A percentile compares a stretch with the other conserved stretches of the same genome.
Conservation (phyloP, 1,140 invertebrate species). For the Drosophila melanica region DNA sequence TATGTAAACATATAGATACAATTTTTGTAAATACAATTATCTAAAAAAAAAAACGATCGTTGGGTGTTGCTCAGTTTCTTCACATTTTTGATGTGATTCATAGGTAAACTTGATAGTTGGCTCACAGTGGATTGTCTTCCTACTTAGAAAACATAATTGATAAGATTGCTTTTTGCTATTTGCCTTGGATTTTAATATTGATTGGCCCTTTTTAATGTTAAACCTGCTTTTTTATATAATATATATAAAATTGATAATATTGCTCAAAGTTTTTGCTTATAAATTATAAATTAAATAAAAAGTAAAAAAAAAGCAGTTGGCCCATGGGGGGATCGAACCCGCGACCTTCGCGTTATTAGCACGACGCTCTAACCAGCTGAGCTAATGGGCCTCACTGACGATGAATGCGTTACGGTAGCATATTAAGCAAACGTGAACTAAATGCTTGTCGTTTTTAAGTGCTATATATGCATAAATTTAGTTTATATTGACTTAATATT, state of each 20-base stretch:
- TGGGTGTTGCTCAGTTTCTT: not conserved
- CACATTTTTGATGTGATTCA: not conserved
- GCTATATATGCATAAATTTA: not conserved
- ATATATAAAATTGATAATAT: no score
- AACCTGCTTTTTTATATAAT: no score
- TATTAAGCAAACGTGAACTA: not conserved
- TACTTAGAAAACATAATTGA: not conserved
- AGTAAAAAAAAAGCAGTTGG: conserved; percentile 25
- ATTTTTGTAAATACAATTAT: not conserved
- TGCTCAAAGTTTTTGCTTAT: no score
- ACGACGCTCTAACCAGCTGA: conserved; percentile 86
- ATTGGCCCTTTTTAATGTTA: no score
- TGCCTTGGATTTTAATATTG: no score
- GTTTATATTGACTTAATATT: conserved; percentile 11
- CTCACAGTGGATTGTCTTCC: not conserved
- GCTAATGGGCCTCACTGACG: conserved; percentile 83
- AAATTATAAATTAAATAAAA: not conserved
- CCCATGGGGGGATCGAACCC: conserved; percentile 86
- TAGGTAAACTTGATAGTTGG: not conserved
- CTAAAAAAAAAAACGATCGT: not conserved
- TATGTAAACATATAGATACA: conserved; percentile 7
- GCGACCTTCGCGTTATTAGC: conserved; percentile 87
- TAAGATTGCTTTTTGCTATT: not conserved
- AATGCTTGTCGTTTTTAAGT: not conserved
- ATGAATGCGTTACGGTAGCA: not conserved